These are phyloP conservation scores for Drosophila truncata DNA, from an alignment of 1,140 invertebrate genomes.

Conservation along the genomic window DNA sequence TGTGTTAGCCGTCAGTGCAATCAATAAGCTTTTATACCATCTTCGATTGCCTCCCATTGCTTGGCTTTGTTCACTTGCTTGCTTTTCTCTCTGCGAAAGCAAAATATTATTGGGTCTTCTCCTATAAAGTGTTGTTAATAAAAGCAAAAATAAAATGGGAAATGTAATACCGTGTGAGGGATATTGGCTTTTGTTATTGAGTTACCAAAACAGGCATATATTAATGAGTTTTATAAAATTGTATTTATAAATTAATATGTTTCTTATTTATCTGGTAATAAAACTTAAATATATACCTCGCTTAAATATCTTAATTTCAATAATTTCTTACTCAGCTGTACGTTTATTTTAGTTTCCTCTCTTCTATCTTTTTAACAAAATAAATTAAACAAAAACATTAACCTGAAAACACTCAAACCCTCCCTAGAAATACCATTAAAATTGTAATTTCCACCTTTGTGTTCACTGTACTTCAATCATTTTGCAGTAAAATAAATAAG, in stretches of 20 bases:
- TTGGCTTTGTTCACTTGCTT: background rate
- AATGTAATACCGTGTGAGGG: background rate
- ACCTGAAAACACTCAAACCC: background rate
- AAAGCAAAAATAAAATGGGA: background rate
- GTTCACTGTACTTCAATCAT: constrained; percentile 1
- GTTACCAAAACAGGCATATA: background rate
- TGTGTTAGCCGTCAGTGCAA: constrained; percentile 17
- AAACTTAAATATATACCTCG: no score
- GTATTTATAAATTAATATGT: background rate
- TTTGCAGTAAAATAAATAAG: constrained; percentile 16
- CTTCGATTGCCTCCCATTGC: background rate
- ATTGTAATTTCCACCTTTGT: background rate
- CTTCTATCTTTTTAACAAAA: background rate
- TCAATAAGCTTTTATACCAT: constrained; percentile 9
- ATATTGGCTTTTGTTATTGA: background rate
- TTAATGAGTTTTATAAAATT: background rate
- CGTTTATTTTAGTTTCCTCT: background rate
- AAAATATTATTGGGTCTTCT: constrained; percentile 5
- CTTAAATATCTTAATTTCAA: no score
- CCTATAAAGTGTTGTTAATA: background rate
- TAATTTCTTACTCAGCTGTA: no score
- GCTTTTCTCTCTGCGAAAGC: background rate
- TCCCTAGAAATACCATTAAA: background rate
- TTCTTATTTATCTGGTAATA: background rate
- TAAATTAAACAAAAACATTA: background rate